Evolutionary conservation across 2,888 invertebrate genomes (phyloP).

Genomic region (Brenthis ino): DNA sequence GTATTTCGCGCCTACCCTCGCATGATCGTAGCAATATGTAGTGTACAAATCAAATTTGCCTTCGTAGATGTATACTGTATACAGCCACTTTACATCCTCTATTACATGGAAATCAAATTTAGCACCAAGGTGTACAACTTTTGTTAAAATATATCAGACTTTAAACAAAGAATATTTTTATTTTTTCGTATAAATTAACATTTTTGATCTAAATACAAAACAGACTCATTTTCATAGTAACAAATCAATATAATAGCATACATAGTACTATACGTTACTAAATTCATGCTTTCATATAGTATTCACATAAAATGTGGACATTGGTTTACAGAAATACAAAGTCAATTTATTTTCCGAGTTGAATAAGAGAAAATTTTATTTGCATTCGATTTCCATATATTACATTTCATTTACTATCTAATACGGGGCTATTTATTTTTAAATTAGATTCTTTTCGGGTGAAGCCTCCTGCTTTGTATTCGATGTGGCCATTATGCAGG

Average conservation of each 20-base stretch:
- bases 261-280: no score
- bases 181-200: no score
- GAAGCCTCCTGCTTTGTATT: constrained; percentile 52
- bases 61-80: constrained; percentile 53
- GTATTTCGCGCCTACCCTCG: constrained; percentile 29
- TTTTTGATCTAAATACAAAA: no score
- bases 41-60: constrained; percentile 60
- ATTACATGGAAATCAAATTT: constrained; percentile 62
- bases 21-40: constrained; percentile 51
- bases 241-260: no score
- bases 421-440: constrained; percentile 48
- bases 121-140: constrained; percentile 7
- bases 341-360: background rate
- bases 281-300: no score
- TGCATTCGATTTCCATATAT: constrained; percentile 32
- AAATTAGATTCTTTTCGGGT: constrained; percentile 63
- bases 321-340: background rate
- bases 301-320: no score
- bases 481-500: constrained; percentile 49
- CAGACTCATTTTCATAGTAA: no score
- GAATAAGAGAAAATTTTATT: constrained; percentile 23
- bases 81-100: constrained; percentile 54
- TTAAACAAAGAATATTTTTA: no score
- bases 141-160: no score
- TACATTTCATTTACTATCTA: constrained; percentile 35